Evolutionary conservation across 2,888 invertebrate genomes (phyloP), one percentile per base, ranked within the genome.

Genomic region (Bellardia bayeri): DNA sequence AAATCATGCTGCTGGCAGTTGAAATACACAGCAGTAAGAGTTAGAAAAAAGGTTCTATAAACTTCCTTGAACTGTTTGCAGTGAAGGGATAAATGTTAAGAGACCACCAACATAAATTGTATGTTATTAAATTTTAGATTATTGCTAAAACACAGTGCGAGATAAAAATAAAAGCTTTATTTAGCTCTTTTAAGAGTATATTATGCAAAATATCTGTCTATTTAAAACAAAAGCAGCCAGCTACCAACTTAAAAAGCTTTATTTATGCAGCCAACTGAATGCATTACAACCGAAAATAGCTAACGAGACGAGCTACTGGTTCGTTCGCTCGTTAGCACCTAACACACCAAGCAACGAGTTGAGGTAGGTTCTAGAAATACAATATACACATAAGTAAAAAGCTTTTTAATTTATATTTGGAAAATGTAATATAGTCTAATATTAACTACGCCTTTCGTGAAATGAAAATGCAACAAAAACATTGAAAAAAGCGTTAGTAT

Each of bases 61-160:
- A 89, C 88, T 82, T 82, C 88, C 89, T 89, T 89, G 84, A 89
- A 89, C 88, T 81, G 49, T 64, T 56, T 64, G 33, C 42, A 8
- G 37, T 16, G 30, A 11, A n/a, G 33, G 14, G 33, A 45, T 16
- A 61, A 33, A 37, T 2, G 14, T 16, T 63, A 37, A 63, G n/a
- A 63, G 49, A 69, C 14, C 69, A n/a, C 45, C 51, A 78, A 6
- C n/a, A 56, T 13, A 23, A 58, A 58, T 54, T 40, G 9, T 71
- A 54, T 6, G 2, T 54, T 6, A 56, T 16, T 9, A 8, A 56
- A 42, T 23, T 56, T 14, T 61, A 14, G 0, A 66, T 49, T 23
- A 54, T 33, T 54, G 23, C 54, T 74, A 3, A 58, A 72, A 81
- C 58, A 84, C 80, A 78, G 87, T 84, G 83, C 71, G 30, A 83